Base-by-base conservation (phyloP, 2,888 invertebrate species). In the Sinelater perroti region DNA sequence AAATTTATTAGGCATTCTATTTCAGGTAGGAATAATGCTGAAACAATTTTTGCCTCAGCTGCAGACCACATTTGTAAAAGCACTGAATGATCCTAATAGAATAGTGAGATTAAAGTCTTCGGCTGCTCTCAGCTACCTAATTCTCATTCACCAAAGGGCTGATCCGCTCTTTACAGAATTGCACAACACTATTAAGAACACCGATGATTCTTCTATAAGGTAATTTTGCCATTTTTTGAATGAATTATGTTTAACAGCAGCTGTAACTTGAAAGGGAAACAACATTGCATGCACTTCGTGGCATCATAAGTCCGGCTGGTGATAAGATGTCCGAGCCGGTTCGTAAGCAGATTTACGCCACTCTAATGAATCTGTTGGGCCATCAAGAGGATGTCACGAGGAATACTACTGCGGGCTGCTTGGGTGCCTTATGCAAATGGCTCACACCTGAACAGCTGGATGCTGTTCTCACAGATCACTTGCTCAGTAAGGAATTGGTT, bases 11-110 rank as follows among this genome's bases (percentile, higher is more conserved):
- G 13, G 2, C 17, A 8, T 30, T 20, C 28, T 57, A 13, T 70
- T 72, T 13, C 74, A 93, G 91, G 96, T 97, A 61, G 96, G 96
- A 35, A 86, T 90, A 26, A 91, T 95, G 89, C 80, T 99, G 77
- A 97, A 97, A 78, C 97, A 98, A 76, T 99, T 99, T 82, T 83
- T 98, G 71, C 98, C 99, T 1, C 99, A 99, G 80, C 85, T 99
- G 28, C 98, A 98, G 82, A 97, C 97, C 1, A 98, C 98, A 11
- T 98, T 99, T 81, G 84, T 97, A 47, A 97, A 97, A 80, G 93
- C 97, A 2, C 82, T 98, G 51, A 90, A 91, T 75, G 99, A 99
- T 78, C 86, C 90, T 17, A 91, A 91, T 77, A 84, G 96, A 54
- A 83, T 86, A 62, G 97, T 97, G 11, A 85, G 97, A 59, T 83